Conservation (phyloP, 1,140 invertebrate genomes). For the Theocolax elegans region DNA sequence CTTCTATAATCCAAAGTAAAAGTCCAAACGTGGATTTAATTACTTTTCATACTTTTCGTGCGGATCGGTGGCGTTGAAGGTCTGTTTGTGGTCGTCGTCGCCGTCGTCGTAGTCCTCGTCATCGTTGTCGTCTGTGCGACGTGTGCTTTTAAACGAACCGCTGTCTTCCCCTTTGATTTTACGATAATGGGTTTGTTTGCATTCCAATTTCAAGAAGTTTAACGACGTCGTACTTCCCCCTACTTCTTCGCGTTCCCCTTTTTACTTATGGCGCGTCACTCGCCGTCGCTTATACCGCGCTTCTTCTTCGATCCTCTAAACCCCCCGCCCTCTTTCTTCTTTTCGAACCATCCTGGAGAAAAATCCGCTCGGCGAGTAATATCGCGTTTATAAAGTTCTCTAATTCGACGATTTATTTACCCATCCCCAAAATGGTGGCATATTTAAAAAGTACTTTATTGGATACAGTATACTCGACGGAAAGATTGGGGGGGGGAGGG, state of each 20-base stretch:
- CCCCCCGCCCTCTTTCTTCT: not conserved
- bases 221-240: slow-evolving; percentile 49
- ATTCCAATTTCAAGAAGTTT: slow-evolving; percentile 62
- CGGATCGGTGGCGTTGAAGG: slow-evolving; percentile 53
- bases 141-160: slow-evolving; percentile 60
- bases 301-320: not conserved
- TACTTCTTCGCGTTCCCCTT: slow-evolving; percentile 10
- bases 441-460: slow-evolving; percentile 21
- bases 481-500: not conserved
- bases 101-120: slow-evolving; percentile 43
- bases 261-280: slow-evolving; percentile 31
- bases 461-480: slow-evolving; percentile 1
- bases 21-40: slow-evolving; percentile 57
- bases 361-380: not conserved
- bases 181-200: slow-evolving; percentile 65
- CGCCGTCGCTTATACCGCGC: slow-evolving; percentile 6
- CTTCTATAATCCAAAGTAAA: slow-evolving; percentile 43
- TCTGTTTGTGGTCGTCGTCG: slow-evolving; percentile 49
- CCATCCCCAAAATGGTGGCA: not conserved
- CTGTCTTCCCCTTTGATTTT: slow-evolving; percentile 62
- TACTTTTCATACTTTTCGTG: slow-evolving; percentile 65
- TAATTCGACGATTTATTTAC: slow-evolving; percentile 16
- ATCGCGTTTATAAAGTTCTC: slow-evolving; percentile 19
- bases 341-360: not conserved
- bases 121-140: slow-evolving; percentile 45